A percentile compares a stretch with the other conserved stretches of the same genome.
These are phyloP conservation scores for Temnothorax longispinosus DNA, from an alignment of 1,140 invertebrate species.

Conservation along the genomic window DNA sequence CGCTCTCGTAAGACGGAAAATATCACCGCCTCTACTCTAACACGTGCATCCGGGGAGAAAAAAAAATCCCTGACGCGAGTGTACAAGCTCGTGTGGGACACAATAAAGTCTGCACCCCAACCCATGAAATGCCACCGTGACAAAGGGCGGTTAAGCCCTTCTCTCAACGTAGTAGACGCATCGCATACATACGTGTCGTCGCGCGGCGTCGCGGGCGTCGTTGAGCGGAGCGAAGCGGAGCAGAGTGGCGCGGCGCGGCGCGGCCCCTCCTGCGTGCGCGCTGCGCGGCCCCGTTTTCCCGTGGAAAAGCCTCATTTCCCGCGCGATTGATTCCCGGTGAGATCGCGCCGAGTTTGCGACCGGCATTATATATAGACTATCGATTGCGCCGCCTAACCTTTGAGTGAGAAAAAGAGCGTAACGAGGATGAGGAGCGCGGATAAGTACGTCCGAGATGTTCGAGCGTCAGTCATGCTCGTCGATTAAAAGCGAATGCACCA, in stretches of 20 bases:
- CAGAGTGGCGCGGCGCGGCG: neutral
- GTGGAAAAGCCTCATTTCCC: slow-evolving; percentile 50
- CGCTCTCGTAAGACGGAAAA: slow-evolving; percentile 37
- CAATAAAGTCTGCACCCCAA: slow-evolving; percentile 80
- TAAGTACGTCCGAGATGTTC: slow-evolving; percentile 47
- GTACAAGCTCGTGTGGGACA: slow-evolving; percentile 75
- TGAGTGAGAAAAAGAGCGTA: slow-evolving; percentile 60
- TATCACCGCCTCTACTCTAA: slow-evolving; percentile 51
- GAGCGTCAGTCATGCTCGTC: slow-evolving; percentile 48
- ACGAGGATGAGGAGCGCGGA: slow-evolving; percentile 2
- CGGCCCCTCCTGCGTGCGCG: slow-evolving; percentile 20
- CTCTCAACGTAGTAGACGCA: slow-evolving; percentile 79
- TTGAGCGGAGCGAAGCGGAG: slow-evolving; percentile 24
- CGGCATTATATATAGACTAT: slow-evolving; percentile 63
- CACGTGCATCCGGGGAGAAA: neutral
- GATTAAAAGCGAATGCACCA: slow-evolving; percentile 60
- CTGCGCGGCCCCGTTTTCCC: slow-evolving; percentile 15
- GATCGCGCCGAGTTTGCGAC: slow-evolving; percentile 46
- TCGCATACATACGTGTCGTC: slow-evolving; percentile 62
- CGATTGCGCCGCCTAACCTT: slow-evolving; percentile 69
- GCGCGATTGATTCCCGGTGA: slow-evolving; percentile 67
- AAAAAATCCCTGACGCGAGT: slow-evolving; percentile 76
- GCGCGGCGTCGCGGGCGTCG: slow-evolving; percentile 61
- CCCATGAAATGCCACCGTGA: slow-evolving; percentile 77
- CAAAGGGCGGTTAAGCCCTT: slow-evolving; percentile 81